Evolutionary conservation across 2,888 invertebrate genomes (phyloP).

Genomic region (Anoncus sp.): DNA sequence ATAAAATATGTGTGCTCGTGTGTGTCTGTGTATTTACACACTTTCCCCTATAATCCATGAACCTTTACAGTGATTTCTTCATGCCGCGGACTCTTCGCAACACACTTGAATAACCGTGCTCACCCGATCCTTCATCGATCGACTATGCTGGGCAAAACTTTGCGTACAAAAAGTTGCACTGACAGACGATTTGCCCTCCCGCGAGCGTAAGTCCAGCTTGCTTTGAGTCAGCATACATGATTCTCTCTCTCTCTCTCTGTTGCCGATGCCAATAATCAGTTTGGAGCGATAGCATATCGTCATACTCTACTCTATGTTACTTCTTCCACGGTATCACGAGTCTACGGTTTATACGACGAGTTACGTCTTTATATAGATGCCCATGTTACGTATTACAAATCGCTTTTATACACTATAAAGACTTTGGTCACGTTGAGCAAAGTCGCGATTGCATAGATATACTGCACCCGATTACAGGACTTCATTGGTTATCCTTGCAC

Average conservation of each 20-base stretch:
- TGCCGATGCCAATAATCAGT: constrained; percentile 72
- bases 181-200: constrained; percentile 27
- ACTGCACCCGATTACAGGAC: constrained; percentile 58
- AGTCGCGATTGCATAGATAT: constrained; percentile 64
- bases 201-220: constrained; percentile 34
- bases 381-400: neutral
- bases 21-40: constrained; percentile 16
- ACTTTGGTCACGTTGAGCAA: constrained; percentile 28
- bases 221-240: constrained; percentile 74
- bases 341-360: constrained; percentile 10
- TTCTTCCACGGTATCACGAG: constrained; percentile 46
- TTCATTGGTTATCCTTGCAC: constrained; percentile 42
- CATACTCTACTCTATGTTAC: constrained; percentile 33
- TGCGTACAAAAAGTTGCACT: constrained; percentile 48
- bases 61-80: neutral
- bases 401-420: constrained; percentile 17
- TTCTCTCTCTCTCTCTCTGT: no score
- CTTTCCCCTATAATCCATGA: neutral
- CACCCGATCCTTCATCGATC: constrained; percentile 51
- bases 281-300: constrained; percentile 68
- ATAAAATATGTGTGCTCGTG: constrained; percentile 32
- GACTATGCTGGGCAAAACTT: constrained; percentile 59
- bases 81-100: neutral
- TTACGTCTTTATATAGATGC: neutral
- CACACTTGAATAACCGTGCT: constrained; percentile 21